Evolutionary conservation across 2,797 vertebrate genomes (phyloP).

Genomic region (Luscinia megarhynchos): DNA sequence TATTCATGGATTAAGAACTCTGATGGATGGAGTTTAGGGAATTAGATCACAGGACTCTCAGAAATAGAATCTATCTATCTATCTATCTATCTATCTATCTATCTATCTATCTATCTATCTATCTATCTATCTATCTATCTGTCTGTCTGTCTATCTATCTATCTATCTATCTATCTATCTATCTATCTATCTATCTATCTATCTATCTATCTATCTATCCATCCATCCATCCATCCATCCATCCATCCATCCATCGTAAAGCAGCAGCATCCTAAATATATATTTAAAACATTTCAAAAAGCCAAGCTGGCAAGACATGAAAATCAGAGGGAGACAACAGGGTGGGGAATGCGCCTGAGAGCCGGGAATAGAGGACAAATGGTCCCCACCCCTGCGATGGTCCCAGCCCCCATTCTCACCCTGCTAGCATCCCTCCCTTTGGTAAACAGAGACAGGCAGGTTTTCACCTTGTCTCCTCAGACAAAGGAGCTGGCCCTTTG

Average conservation of each 20-base stretch:
- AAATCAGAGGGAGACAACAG: background rate
- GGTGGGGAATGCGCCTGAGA: slow-evolving; percentile 13
- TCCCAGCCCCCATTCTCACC: slow-evolving; percentile 65
- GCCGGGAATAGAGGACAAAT: slow-evolving; percentile 63
- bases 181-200: background rate
- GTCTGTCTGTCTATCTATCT: background rate
- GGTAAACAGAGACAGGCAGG: slow-evolving; percentile 68
- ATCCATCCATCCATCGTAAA: background rate
- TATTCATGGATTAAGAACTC: background rate
- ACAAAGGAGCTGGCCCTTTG: slow-evolving; percentile 70
- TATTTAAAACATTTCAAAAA: slow-evolving; percentile 33
- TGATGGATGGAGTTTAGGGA: background rate
- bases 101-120: background rate
- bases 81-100: background rate
- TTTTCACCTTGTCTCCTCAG: slow-evolving; percentile 67
- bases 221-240: background rate
- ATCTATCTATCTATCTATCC: background rate
- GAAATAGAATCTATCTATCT: background rate
- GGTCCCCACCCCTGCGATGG: slow-evolving; percentile 3
- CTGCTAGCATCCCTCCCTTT: slow-evolving; percentile 60
- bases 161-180: background rate
- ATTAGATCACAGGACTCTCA: background rate
- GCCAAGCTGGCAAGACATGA: background rate
- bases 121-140: background rate
- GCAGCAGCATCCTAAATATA: background rate